Evolutionary conservation across 2,113 vertebrate species (phyloP).

Genomic region (Sinocyclocheilus maitianheensis): DNA sequence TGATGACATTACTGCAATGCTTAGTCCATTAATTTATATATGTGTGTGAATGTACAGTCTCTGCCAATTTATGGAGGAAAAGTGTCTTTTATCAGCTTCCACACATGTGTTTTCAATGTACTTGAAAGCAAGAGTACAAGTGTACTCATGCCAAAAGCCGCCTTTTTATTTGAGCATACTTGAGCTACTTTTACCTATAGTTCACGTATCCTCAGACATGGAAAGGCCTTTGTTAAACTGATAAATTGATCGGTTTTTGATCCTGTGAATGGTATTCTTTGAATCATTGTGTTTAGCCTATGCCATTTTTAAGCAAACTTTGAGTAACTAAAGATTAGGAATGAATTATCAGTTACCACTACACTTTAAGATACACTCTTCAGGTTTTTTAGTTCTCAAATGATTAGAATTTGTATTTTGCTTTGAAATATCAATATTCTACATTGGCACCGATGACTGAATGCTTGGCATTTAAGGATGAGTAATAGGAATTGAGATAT

Average conservation of each 20-base stretch:
- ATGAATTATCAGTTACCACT: background rate
- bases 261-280: slow-evolving; percentile 4
- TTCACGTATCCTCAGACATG: slow-evolving; percentile 23
- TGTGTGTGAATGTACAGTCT: slow-evolving; percentile 35
- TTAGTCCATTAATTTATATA: slow-evolving; percentile 54
- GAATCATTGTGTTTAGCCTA: slow-evolving; percentile 18
- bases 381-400: background rate
- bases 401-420: background rate
- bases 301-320: slow-evolving; percentile 13
- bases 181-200: slow-evolving; percentile 19
- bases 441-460: background rate
- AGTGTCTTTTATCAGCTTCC: slow-evolving; percentile 72
- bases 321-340: background rate
- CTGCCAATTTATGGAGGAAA: slow-evolving; percentile 67
- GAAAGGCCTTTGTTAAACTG: slow-evolving; percentile 8
- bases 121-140: slow-evolving; percentile 66
- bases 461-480: background rate
- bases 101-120: slow-evolving; percentile 78
- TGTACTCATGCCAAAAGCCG: slow-evolving; percentile 54
- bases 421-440: background rate
- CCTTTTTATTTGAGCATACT: slow-evolving; percentile 44
- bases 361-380: background rate
- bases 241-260: background rate
- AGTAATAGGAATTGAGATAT: background rate
- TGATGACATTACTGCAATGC: slow-evolving; percentile 49